Conservation (phyloP, 2,888 invertebrate species). For the Thelaira solivaga region DNA sequence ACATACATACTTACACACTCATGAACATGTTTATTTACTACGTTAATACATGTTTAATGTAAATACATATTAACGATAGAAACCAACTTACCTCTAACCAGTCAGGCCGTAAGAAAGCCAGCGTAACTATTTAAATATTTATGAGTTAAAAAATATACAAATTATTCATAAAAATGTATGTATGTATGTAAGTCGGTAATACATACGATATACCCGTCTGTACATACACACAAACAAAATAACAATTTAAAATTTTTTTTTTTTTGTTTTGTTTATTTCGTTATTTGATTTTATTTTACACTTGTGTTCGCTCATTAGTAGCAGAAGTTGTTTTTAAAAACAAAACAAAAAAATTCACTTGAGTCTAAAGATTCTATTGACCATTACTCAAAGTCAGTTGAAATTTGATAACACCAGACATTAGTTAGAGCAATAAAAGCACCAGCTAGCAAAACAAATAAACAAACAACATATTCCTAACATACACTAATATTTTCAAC, state of each 20-base stretch:
- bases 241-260: conserved; percentile 25
- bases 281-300: conserved; percentile 30
- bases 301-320: conserved; percentile 43
- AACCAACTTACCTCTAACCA: neutral
- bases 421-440: conserved; percentile 36
- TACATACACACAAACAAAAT: conserved; percentile 4
- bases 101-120: neutral
- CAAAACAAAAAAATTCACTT: conserved; percentile 48
- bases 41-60: too few relatives aligned
- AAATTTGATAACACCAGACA: conserved; percentile 56
- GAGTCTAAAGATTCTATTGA: conserved; percentile 50
- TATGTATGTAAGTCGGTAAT: too few relatives aligned
- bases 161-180: conserved; percentile 41
- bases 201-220: too few relatives aligned
- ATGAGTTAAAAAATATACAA: conserved; percentile 45
- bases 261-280: too few relatives aligned
- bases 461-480: neutral
- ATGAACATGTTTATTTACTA: too few relatives aligned
- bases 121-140: conserved; percentile 38
- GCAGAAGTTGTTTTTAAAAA: conserved; percentile 37
- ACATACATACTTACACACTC: neutral
- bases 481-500: conserved; percentile 9
- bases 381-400: conserved; percentile 55
- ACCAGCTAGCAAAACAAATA: too few relatives aligned
- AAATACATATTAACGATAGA: neutral